Evolutionary conservation across 2,113 vertebrate species (phyloP).

Genomic region (Saccopteryx bilineata): DNA sequence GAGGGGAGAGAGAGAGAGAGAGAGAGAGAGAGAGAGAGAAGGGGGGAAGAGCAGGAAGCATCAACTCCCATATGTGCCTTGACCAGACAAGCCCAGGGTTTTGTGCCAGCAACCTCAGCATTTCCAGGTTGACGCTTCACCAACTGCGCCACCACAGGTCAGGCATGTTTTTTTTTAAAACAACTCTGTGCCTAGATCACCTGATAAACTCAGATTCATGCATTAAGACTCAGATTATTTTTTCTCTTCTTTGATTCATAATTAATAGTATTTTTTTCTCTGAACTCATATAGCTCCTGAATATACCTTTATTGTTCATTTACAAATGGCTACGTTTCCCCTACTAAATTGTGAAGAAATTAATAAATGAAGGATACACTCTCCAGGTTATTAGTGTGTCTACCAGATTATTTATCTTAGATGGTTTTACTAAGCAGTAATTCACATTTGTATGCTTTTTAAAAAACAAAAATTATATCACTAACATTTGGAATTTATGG

Average conservation of each 20-base stretch:
- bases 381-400: background rate
- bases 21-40: too few species aligned
- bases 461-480: conserved; percentile 40
- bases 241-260: conserved; percentile 17
- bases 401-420: conserved; percentile 40
- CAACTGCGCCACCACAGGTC: too few species aligned
- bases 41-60: too few species aligned
- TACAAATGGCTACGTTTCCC: background rate
- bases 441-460: background rate
- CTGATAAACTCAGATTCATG: conserved; percentile 50
- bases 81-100: too few species aligned
- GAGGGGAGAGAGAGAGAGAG: too few species aligned
- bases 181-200: background rate
- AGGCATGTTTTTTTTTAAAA: background rate
- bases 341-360: conserved; percentile 33
- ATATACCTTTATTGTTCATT: conserved; percentile 41
- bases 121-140: too few species aligned
- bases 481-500: conserved; percentile 55
- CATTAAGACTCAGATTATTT: conserved; percentile 32
- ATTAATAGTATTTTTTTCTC: background rate
- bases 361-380: conserved; percentile 52
- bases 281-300: background rate
- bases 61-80: too few species aligned
- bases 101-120: too few species aligned
- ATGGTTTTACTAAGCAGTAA: conserved; percentile 42